Evolutionary conservation across 2,888 invertebrate genomes (phyloP), one percentile per base, ranked within the genome.

Genomic region (Lepas anatifera): DNA sequence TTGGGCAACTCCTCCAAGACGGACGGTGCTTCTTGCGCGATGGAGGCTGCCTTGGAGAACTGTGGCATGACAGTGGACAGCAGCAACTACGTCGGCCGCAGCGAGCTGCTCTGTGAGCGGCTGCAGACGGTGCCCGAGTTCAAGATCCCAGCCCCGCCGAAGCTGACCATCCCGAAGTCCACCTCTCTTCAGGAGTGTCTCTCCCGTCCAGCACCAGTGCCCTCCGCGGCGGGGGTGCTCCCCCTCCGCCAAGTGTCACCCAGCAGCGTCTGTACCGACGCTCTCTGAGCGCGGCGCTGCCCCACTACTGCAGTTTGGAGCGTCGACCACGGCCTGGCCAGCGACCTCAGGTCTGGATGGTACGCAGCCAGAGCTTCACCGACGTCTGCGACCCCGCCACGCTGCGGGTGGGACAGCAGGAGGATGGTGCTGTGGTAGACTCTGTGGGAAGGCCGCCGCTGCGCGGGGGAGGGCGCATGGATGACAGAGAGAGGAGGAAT

Each of bases 301-400:
- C 58, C 16, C 58, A 58, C 32, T 58, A 58, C 58, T 58, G 58
- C 58, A 58, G 58, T 7, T 32, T 58, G 32, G 58, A 58, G 58
- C 29, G 58, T 16, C 27, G 58, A 32, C 58, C 58, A 18, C 58
- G 58, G 58, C 58, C 32, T 22, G 58, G 32, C 32, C 18, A 3
- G 32, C 58, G 29, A 7, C 32, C 58, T 8, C 29, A 32, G 10
- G 58, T 58, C 18, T 58, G 58, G 58, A 29, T 58, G 58, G 58
- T 58, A 32, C 58, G 58, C 58, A 58, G 58, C 18, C 58, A 58
- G 58, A 58, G 58, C 58, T 58, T 58, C 58, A 58, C 58, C 58
- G 58, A 58, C 13, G 58, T 58, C 18, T 32, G 27, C 58, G 25
- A 32, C 32, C 29, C 27, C 32, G 13, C 18, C 18, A 16, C 29